These are phyloP conservation scores for Polylopha cassiicola DNA, from an alignment of 2,888 invertebrate genomes.

Conservation along the genomic window DNA sequence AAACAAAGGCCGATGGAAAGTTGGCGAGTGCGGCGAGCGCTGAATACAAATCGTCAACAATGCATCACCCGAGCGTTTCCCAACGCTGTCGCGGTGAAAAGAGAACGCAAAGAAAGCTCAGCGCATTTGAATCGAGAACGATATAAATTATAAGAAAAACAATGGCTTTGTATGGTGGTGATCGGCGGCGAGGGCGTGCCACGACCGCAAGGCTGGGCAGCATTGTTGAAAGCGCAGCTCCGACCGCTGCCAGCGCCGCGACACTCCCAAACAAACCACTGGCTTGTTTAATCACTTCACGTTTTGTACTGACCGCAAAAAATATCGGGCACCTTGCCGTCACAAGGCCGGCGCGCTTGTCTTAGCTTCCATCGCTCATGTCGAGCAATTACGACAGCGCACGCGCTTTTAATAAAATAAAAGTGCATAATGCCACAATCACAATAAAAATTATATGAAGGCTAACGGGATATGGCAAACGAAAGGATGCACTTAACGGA, in stretches of 20 bases:
- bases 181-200: slow-evolving; percentile 24
- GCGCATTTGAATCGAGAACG: slow-evolving; percentile 15
- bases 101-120: slow-evolving; percentile 58
- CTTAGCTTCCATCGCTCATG: slow-evolving; percentile 55
- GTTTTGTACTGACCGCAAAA: slow-evolving; percentile 64
- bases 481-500: slow-evolving; percentile 63
- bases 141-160: slow-evolving; percentile 17
- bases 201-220: slow-evolving; percentile 41
- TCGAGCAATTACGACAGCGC: slow-evolving; percentile 47
- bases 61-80: slow-evolving; percentile 60
- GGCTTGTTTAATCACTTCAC: slow-evolving; percentile 57
- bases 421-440: slow-evolving; percentile 37
- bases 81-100: slow-evolving; percentile 55
- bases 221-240: slow-evolving; percentile 52
- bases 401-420: slow-evolving; percentile 18
- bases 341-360: slow-evolving; percentile 55
- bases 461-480: slow-evolving; percentile 53
- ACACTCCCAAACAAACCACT: slow-evolving; percentile 41
- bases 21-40: slow-evolving; percentile 43
- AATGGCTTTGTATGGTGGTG: slow-evolving; percentile 20
- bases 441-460: slow-evolving; percentile 58
- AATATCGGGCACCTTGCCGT: slow-evolving; percentile 59
- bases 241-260: no score
- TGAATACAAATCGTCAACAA: slow-evolving; percentile 71
- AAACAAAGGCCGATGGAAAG: slow-evolving; percentile 71